Conservation (phyloP, 1,140 invertebrate genomes). For the Zaprionus gabonicus region DNA sequence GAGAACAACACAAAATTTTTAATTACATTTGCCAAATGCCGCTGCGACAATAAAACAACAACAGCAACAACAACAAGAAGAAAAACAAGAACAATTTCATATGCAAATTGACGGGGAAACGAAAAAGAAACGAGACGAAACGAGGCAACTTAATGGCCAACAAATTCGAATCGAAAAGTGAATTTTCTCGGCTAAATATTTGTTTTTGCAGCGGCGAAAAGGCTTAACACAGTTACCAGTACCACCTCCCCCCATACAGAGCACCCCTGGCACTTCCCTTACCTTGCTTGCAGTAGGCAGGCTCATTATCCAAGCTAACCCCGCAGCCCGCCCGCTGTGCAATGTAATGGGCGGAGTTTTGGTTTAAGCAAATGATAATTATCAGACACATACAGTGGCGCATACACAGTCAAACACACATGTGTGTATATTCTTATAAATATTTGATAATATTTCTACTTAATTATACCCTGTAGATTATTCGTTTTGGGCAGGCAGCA, state of each 20-base stretch:
- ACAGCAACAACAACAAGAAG: conserved; percentile 42
- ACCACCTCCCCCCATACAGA: not conserved
- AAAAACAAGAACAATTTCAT: conserved; percentile 62
- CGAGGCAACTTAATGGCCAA: conserved; percentile 74
- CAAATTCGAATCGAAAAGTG: conserved; percentile 75
- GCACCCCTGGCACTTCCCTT: not conserved
- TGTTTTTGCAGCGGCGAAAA: conserved; percentile 27
- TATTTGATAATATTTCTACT: conserved; percentile 67
- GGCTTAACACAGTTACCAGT: conserved; percentile 24
- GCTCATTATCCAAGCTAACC: not conserved
- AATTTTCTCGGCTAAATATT: conserved; percentile 63
- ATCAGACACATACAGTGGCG: conserved; percentile 48
- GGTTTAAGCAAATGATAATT: conserved; percentile 74
- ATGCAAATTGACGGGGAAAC: conserved; percentile 71
- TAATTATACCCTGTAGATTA: conserved; percentile 39
- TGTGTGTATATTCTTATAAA: conserved; percentile 45
- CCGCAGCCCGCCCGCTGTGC: not conserved
- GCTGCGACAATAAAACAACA: conserved; percentile 44
- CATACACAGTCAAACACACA: conserved; percentile 35
- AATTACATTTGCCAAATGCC: conserved; percentile 69
- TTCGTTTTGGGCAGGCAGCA: not conserved
- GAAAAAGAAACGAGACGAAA: conserved; percentile 5
- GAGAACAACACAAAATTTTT: conserved; percentile 62
- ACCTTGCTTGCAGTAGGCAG: not conserved
- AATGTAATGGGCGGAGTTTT: conserved; percentile 34